A percentile compares a stretch with the other conserved stretches of the same genome.
phyloP scores from a whole-genome alignment of 1,140 invertebrate species.

The Apis cerana region DNA sequence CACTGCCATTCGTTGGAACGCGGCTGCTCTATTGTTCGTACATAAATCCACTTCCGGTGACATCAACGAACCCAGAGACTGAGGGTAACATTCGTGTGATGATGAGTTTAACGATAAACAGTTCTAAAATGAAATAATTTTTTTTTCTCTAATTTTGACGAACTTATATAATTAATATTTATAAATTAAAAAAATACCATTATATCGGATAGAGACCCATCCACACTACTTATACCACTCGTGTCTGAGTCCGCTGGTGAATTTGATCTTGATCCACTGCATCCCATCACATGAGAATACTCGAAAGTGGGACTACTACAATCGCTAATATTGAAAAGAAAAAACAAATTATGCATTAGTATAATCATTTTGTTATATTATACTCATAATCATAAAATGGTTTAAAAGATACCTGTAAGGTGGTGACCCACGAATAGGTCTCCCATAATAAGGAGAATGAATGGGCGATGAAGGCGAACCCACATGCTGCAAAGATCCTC shows the following conservation, averaged over 20 bases:
- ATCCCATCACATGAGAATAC: constrained; percentile 76
- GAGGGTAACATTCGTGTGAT: constrained; percentile 64
- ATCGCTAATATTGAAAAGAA: constrained; percentile 73
- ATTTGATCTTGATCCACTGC: constrained; percentile 82
- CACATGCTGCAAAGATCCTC: constrained; percentile 64
- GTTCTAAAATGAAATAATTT: constrained; percentile 58
- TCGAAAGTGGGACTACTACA: constrained; percentile 81
- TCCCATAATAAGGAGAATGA: constrained; percentile 69
- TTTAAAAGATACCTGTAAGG: constrained; percentile 72
- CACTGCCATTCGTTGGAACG: constrained; percentile 68
- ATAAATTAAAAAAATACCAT: constrained; percentile 80
- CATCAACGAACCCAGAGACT: constrained; percentile 63
- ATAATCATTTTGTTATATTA: constrained; percentile 4
- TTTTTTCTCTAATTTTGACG: not conserved
- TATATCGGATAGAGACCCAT: constrained; percentile 84
- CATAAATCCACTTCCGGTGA: constrained; percentile 64
- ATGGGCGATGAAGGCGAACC: constrained; percentile 66
- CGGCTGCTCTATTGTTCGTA: constrained; percentile 58
- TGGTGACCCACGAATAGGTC: constrained; percentile 78
- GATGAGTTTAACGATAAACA: constrained; percentile 71
- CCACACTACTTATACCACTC: constrained; percentile 83
- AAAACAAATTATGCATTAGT: not conserved
- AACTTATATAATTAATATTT: not conserved
- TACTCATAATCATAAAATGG: not conserved
- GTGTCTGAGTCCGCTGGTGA: constrained; percentile 85